Percentiles rank a stretch among this genome's conserved stretches.
These are phyloP conservation scores for Psammodynastes pulverulentus DNA, from an alignment of 2,113 vertebrate genomes.

Conservation along the genomic window DNA sequence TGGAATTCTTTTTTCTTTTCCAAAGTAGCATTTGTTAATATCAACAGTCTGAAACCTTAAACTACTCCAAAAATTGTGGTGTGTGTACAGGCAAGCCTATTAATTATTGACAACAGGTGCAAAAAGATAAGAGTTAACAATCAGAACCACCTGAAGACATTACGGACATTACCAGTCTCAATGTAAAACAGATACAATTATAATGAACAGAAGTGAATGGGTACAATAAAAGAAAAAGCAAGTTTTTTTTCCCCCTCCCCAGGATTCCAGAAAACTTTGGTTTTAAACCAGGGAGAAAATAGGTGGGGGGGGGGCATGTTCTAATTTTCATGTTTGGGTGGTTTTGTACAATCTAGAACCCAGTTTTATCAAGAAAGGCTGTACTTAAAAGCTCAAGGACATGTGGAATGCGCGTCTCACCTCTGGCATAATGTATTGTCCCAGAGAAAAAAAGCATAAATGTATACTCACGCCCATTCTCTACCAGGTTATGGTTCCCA, in stretches of 20 bases:
- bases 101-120: not conserved
- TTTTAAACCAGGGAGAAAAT: not conserved
- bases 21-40: slow-evolving; percentile 23
- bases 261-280: not conserved
- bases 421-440: not conserved
- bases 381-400: not conserved
- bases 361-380: not conserved
- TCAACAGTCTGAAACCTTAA: slow-evolving; percentile 7
- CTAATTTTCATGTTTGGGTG: not conserved
- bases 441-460: not conserved
- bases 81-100: not conserved
- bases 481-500: not conserved
- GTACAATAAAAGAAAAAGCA: not conserved
- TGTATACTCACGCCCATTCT: not conserved
- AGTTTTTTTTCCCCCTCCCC: not conserved
- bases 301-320: not conserved
- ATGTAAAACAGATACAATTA: not conserved
- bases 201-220: not conserved
- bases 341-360: not conserved
- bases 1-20: not conserved
- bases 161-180: not conserved
- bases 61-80: not conserved
- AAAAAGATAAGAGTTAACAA: not conserved
- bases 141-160: not conserved
- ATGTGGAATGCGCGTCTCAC: not conserved